Evolutionary conservation across 1,140 invertebrate species (phyloP).

Genomic region (Drosophila hydei): DNA sequence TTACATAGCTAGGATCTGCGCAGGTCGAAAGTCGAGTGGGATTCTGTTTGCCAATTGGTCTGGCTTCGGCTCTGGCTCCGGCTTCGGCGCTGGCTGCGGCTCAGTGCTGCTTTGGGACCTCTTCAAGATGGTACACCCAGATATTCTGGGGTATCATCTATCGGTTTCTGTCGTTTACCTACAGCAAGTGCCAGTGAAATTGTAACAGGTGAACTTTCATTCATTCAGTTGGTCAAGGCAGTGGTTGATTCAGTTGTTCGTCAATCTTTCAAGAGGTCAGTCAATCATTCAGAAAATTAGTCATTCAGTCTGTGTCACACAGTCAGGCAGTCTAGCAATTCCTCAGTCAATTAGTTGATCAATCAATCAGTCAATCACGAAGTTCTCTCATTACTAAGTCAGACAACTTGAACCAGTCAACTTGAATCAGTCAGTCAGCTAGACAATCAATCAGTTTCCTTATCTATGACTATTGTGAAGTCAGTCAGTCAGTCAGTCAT

Average conservation of each 20-base stretch:
- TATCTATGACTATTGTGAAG: too few relatives aligned
- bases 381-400: too few relatives aligned
- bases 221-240: not conserved
- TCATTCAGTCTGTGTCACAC: too few relatives aligned
- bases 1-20: constrained; percentile 48
- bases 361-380: not conserved
- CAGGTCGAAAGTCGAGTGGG: constrained; percentile 17
- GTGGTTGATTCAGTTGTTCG: not conserved
- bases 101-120: constrained; percentile 34
- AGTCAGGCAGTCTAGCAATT: too few relatives aligned
- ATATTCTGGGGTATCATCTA: not conserved
- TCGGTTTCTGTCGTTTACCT: not conserved
- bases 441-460: too few relatives aligned
- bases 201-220: constrained; percentile 6
- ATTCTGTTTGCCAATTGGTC: constrained; percentile 1
- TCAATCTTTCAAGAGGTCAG: not conserved
- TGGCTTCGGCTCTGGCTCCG: not conserved
- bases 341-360: not conserved
- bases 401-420: too few relatives aligned
- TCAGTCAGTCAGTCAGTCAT: too few relatives aligned
- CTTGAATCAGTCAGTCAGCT: too few relatives aligned
- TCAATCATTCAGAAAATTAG: too few relatives aligned
- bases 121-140: constrained; percentile 3
- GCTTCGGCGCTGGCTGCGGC: constrained; percentile 8
- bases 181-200: constrained; percentile 9